A percentile compares a stretch with the other conserved stretches of the same genome.
Conservation (phyloP, 2,113 vertebrate species). For the Rhea pennata region DNA sequence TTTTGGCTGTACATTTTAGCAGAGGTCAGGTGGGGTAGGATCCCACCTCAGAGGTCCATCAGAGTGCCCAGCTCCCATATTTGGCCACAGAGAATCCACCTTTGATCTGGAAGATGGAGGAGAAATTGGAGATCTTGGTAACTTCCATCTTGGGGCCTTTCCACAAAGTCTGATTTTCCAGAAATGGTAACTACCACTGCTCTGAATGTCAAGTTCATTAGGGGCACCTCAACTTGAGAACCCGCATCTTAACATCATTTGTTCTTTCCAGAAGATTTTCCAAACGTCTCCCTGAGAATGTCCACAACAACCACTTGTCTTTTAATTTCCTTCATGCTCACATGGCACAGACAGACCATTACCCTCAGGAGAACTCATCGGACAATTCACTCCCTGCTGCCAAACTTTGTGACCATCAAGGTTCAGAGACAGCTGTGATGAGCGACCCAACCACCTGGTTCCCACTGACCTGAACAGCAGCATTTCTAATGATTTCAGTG, state of each 20-base stretch:
- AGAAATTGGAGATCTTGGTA: background rate
- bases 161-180: background rate
- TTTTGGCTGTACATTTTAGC: background rate
- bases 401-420: background rate
- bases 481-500: background rate
- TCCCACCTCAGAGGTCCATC: accelerated
- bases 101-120: background rate
- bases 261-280: background rate
- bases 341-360: background rate
- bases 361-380: background rate
- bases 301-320: background rate
- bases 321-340: background rate
- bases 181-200: accelerated
- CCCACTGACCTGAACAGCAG: background rate
- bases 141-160: background rate
- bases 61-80: background rate
- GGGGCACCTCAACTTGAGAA: background rate
- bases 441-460: background rate
- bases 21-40: background rate
- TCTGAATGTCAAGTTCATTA: background rate
- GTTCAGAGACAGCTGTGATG: background rate
- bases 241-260: background rate
- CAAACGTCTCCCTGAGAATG: background rate
- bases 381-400: background rate
- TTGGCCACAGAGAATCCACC: background rate